These are phyloP conservation scores for Vireo altiloquus DNA, from an alignment of 2,113 vertebrate genomes.

Conservation along the genomic window DNA sequence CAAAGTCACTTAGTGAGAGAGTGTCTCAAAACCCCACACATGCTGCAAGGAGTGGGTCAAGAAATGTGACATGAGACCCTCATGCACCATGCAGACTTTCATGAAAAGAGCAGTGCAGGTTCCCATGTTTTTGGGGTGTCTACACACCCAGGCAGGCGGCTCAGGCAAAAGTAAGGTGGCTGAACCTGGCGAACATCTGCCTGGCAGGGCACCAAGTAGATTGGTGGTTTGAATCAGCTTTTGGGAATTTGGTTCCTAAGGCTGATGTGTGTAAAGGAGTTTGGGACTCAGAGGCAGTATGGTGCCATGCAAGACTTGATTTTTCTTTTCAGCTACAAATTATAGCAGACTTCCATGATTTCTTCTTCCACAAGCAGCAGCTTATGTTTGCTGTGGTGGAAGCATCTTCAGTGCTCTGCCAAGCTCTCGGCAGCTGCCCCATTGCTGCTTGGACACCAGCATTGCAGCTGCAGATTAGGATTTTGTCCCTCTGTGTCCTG, in stretches of 20 bases:
- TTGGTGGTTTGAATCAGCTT: background rate
- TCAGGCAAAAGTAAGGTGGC: background rate
- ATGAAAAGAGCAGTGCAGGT: background rate
- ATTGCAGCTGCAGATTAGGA: background rate
- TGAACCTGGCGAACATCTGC: background rate
- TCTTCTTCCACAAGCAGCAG: background rate
- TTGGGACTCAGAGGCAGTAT: background rate
- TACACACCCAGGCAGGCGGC: background rate
- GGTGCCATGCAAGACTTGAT: background rate
- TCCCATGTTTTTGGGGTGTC: background rate
- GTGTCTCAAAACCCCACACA: background rate
- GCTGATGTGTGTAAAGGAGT: background rate
- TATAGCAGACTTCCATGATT: background rate
- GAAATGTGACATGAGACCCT: background rate
- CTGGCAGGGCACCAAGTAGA: accelerated
- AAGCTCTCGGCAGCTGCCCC: background rate
- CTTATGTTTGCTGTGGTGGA: accelerated
- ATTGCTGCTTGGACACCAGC: background rate
- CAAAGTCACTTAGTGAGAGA: background rate
- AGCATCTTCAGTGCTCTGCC: background rate
- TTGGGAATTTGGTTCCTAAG: background rate
- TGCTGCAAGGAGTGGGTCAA: background rate
- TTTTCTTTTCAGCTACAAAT: background rate
- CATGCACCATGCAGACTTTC: background rate
- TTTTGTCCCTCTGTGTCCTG: background rate